Percentiles rank a stretch among this genome's conserved stretches.
Conservation (phyloP, 2,888 invertebrate genomes). For the Branchellion lobata region DNA sequence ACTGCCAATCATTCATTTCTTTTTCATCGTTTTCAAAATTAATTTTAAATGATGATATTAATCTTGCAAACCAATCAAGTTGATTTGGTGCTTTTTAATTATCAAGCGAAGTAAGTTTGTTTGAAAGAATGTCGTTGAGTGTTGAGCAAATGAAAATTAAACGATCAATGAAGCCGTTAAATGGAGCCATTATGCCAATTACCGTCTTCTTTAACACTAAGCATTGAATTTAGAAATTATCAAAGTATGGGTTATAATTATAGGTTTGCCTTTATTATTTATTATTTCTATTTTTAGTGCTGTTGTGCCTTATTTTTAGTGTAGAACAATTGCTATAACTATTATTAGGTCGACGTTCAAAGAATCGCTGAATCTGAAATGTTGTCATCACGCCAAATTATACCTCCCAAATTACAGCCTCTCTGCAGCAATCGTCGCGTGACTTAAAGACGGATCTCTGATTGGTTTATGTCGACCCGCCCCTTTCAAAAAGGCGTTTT, state of each 20-base stretch:
- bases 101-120: no score
- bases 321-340: background rate
- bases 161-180: background rate
- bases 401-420: conserved; percentile 4
- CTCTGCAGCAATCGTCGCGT: background rate
- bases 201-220: no score
- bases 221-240: background rate
- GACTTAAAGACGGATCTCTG: background rate
- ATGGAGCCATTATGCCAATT: background rate
- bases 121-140: no score
- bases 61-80: no score
- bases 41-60: no score
- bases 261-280: conserved; percentile 1
- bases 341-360: background rate
- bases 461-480: background rate
- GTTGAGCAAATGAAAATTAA: background rate
- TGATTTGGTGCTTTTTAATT: no score
- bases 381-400: conserved; percentile 28
- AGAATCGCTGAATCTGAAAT: background rate
- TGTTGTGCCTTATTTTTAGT: background rate
- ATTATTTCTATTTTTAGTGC: background rate
- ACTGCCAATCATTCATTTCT: no score
- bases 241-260: background rate
- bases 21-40: no score
- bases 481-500: background rate